Evolutionary conservation across 2,113 vertebrate genomes (phyloP).

Genomic region (Abramis brama): DNA sequence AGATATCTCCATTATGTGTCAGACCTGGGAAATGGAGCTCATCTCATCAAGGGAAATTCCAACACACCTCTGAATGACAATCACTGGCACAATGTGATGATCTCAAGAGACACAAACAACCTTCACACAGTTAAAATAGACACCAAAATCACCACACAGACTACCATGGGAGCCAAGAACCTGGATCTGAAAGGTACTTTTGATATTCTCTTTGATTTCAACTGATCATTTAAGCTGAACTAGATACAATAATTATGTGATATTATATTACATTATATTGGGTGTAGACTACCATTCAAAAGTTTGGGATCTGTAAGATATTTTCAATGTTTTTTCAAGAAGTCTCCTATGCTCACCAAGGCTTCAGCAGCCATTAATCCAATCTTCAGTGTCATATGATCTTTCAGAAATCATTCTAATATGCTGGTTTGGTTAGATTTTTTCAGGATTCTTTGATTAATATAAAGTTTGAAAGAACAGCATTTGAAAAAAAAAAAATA

Average conservation of each 20-base stretch:
- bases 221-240: background rate
- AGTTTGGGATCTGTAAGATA: background rate
- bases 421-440: no score
- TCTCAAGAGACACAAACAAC: slow-evolving; percentile 96
- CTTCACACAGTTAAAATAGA: slow-evolving; percentile 98
- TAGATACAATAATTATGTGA: background rate
- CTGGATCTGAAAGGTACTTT: slow-evolving; percentile 93
- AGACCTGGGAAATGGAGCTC: slow-evolving; percentile 95
- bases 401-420: background rate
- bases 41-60: slow-evolving; percentile 98
- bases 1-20: slow-evolving; percentile 98
- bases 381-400: background rate
- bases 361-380: background rate
- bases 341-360: background rate
- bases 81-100: slow-evolving; percentile 99
- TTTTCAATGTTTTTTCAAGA: background rate
- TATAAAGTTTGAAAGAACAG: background rate
- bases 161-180: slow-evolving; percentile 96
- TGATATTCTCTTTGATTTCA: background rate
- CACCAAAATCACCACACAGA: slow-evolving; percentile 97
- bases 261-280: background rate
- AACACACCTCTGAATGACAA: slow-evolving; percentile 99
- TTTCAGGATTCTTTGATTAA: no score
- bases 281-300: background rate
- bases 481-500: background rate